A percentile compares a stretch with the other conserved stretches of the same genome.
Evolutionary conservation across 2,888 invertebrate genomes (phyloP).

Genomic region (Lasioglossum marginatum): DNA sequence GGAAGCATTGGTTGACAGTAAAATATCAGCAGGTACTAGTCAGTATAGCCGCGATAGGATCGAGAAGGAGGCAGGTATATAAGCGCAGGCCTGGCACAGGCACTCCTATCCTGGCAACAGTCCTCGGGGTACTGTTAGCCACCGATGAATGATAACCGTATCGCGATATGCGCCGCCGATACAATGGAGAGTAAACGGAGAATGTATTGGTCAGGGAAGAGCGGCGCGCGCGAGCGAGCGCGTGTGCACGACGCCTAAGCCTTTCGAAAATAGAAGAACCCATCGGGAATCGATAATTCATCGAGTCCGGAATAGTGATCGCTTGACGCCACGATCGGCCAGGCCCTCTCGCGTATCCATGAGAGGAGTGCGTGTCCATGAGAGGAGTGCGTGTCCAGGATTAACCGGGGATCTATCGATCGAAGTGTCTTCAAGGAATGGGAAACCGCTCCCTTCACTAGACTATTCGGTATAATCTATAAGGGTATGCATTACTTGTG

Average conservation of each 20-base stretch:
- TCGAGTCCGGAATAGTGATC: conserved; percentile 26
- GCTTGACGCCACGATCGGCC: conserved; percentile 21
- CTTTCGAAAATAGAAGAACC: conserved; percentile 64
- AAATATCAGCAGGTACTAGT: conserved; percentile 81
- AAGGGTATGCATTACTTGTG: not conserved
- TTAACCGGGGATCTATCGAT: not conserved
- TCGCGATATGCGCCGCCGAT: conserved; percentile 78
- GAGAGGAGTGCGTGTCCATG: conserved; percentile 29
- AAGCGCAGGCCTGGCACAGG: conserved; percentile 51
- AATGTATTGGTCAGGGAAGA: conserved; percentile 72
- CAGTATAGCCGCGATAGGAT: conserved; percentile 67
- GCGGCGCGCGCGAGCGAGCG: conserved; percentile 2
- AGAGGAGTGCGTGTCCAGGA: conserved; percentile 20
- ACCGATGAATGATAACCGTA: conserved; percentile 82
- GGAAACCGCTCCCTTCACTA: not conserved
- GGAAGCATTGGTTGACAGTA: conserved; percentile 83
- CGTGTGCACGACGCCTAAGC: conserved; percentile 24
- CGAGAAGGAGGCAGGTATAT: conserved; percentile 59
- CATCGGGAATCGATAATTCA: conserved; percentile 63
- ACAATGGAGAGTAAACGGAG: conserved; percentile 76
- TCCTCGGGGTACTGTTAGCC: conserved; percentile 70
- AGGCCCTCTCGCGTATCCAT: conserved; percentile 28
- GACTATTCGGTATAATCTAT: not conserved
- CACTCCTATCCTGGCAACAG: conserved; percentile 55
- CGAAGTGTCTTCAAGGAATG: not conserved